Evolutionary conservation across 2,797 vertebrate species (phyloP).

Genomic region (Liparis tanakae): DNA sequence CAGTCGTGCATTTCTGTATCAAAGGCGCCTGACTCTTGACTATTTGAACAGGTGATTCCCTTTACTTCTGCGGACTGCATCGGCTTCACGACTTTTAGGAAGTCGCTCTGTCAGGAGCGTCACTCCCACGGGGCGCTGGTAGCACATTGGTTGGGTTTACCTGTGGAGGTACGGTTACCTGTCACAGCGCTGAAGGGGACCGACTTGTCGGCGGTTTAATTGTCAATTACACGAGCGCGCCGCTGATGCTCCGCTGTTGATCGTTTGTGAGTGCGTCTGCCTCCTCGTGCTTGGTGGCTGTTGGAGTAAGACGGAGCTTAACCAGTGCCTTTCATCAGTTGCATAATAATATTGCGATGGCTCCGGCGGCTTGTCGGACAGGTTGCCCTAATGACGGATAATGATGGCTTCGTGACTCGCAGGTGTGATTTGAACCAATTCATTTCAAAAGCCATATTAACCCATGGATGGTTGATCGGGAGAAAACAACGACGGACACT

Average conservation of each 20-base stretch:
- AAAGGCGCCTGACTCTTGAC: constrained; percentile 74
- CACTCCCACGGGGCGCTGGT: constrained; percentile 40
- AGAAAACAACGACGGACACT: background rate
- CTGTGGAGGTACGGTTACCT: background rate
- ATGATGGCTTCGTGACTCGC: constrained; percentile 59
- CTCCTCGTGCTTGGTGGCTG: background rate
- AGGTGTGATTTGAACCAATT: constrained; percentile 70
- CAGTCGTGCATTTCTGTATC: constrained; percentile 64
- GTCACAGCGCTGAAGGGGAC: background rate
- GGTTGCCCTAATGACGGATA: constrained; percentile 63
- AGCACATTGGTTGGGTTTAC: background rate
- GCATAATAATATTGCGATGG: constrained; percentile 55
- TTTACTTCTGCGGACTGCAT: constrained; percentile 76
- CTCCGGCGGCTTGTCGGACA: constrained; percentile 57
- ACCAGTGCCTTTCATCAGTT: constrained; percentile 39
- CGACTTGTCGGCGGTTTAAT: background rate
- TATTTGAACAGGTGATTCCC: constrained; percentile 89
- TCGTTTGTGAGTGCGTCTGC: background rate
- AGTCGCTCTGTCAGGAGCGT: constrained; percentile 55
- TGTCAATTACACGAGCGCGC: background rate
- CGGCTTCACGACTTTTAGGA: constrained; percentile 70
- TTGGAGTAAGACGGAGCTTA: constrained; percentile 8
- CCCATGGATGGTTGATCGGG: constrained; percentile 25
- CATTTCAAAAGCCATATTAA: constrained; percentile 53
- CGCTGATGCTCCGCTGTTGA: background rate